Evolutionary conservation across 2,888 invertebrate genomes (phyloP).

Genomic region (Brachypterus glaber): DNA sequence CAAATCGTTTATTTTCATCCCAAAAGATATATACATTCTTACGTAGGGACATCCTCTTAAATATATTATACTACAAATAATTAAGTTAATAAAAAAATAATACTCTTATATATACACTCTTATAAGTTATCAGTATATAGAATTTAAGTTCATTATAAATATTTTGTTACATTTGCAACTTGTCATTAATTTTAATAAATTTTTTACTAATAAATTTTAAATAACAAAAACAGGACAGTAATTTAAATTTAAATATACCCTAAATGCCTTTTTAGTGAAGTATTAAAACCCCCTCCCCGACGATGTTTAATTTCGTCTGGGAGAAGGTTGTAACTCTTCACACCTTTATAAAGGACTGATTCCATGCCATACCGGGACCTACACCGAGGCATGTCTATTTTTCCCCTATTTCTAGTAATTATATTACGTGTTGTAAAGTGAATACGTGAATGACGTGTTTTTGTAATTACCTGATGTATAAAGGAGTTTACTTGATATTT

Average conservation of each 20-base stretch:
- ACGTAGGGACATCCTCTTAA: background rate
- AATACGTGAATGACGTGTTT: background rate
- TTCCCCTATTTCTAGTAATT: too few relatives aligned
- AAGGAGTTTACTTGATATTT: too few relatives aligned
- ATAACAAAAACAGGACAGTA: background rate
- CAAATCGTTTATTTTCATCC: too few relatives aligned
- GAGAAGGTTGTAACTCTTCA: slow-evolving; percentile 1
- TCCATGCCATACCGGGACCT: too few relatives aligned
- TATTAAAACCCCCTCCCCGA: background rate
- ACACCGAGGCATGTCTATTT: too few relatives aligned
- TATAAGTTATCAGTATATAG: background rate
- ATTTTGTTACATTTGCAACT: background rate
- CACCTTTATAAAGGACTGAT: too few relatives aligned
- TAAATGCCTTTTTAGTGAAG: background rate
- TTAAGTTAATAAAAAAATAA: background rate
- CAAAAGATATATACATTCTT: background rate
- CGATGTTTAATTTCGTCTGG: background rate
- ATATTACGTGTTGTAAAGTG: background rate
- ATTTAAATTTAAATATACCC: background rate
- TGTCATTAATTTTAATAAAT: background rate
- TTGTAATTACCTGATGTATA: too few relatives aligned
- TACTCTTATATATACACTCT: background rate
- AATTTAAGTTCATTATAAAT: background rate
- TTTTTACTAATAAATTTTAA: background rate
- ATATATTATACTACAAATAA: background rate